A percentile compares a stretch with the other conserved stretches of the same genome.
Evolutionary conservation across 2,888 invertebrate genomes (phyloP).

Genomic region (Alentia gelatinosa): DNA sequence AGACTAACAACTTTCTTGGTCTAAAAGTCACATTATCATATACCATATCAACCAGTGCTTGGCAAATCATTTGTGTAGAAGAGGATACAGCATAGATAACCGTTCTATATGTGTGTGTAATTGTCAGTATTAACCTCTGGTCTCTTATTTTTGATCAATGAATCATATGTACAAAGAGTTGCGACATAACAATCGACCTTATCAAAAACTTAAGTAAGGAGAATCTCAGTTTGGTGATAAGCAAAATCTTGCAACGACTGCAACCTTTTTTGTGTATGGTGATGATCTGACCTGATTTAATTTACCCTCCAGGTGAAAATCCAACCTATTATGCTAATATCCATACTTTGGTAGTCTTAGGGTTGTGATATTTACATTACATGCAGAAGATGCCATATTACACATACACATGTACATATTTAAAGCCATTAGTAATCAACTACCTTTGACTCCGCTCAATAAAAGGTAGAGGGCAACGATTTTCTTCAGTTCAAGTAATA

Average conservation of each 20-base stretch:
- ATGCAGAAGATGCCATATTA: conserved; percentile 33
- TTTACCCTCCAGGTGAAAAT: background rate
- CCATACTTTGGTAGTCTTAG: conserved; percentile 37
- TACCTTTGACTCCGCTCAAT: background rate
- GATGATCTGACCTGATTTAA: background rate
- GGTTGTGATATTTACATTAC: conserved; percentile 19
- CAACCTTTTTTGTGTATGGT: background rate
- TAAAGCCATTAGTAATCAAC: conserved; percentile 9
- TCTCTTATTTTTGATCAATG: background rate
- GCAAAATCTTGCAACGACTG: background rate
- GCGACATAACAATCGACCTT: background rate
- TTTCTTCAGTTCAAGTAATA: background rate
- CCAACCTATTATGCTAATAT: conserved; percentile 38
- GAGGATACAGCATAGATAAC: background rate
- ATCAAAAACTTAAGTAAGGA: background rate
- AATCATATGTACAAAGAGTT: conserved; percentile 4
- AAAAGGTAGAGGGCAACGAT: background rate
- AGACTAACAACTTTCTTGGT: conserved; percentile 11
- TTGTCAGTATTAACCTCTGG: background rate
- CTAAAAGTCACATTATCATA: conserved; percentile 28
- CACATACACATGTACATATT: conserved; percentile 35
- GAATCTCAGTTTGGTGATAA: conserved; percentile 10
- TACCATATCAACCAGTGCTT: conserved; percentile 6
- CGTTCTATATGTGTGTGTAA: conserved; percentile 2
- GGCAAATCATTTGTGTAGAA: background rate